A percentile compares a stretch with the other conserved stretches of the same genome.
phyloP scores from a whole-genome alignment of 2,797 vertebrate species.

The Clarias fuscus region DNA sequence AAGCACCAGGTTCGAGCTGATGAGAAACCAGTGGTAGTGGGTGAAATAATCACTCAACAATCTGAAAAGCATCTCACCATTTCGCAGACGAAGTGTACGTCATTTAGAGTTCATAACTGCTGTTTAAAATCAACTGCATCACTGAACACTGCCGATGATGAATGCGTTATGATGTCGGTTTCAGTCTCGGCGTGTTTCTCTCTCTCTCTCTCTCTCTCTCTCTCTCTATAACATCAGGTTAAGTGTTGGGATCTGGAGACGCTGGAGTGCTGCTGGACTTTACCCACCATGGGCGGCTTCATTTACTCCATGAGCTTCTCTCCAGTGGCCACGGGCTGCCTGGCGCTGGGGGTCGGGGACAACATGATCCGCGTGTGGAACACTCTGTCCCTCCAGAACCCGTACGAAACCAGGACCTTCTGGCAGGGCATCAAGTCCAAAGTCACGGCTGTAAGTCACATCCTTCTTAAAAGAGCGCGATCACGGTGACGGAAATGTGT shows the following conservation, averaged over 20 bases:
- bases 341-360: conserved; percentile 91
- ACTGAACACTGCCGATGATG: too few species aligned
- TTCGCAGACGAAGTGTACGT: too few species aligned
- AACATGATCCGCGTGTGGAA: conserved; percentile 95
- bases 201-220: too few species aligned
- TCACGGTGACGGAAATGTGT: background rate
- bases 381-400: conserved; percentile 84
- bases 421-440: conserved; percentile 98
- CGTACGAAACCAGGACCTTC: conserved; percentile 85
- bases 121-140: too few species aligned
- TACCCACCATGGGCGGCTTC: conserved; percentile 91
- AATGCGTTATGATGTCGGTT: too few species aligned
- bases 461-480: background rate
- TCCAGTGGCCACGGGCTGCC: conserved; percentile 82
- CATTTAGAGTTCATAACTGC: too few species aligned
- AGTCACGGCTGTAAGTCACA: conserved; percentile 87
- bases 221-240: conserved; percentile 70
- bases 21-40: too few species aligned
- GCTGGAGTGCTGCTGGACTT: conserved; percentile 89
- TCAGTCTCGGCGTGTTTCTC: background rate
- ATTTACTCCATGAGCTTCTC: conserved; percentile 90
- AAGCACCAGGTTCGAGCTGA: too few species aligned
- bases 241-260: conserved; percentile 91
- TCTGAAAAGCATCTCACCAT: too few species aligned
- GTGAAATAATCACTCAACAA: too few species aligned